Evolutionary conservation across 2,113 vertebrate genomes (phyloP).

Genomic region (Myotis yumanensis): DNA sequence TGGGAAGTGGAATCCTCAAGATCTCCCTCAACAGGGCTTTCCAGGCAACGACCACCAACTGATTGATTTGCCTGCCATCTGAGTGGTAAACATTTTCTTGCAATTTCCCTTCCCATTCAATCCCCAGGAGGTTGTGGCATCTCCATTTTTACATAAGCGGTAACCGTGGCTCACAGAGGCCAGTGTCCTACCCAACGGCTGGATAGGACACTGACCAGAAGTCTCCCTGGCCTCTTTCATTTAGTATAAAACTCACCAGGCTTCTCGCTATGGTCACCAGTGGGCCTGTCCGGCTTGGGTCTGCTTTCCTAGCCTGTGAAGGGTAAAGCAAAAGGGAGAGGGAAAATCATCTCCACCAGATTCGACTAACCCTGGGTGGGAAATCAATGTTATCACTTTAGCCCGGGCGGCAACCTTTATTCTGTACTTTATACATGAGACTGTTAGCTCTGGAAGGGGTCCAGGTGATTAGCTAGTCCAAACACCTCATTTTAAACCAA

Average conservation of each 20-base stretch:
- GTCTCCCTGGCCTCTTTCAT: neutral
- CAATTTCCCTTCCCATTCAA: neutral
- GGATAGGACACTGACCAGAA: neutral
- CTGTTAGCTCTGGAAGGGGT: neutral
- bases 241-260: neutral
- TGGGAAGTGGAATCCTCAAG: neutral
- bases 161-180: neutral
- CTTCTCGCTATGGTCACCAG: neutral
- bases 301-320: neutral
- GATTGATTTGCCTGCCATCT: neutral
- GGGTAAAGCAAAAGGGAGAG: neutral
- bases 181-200: neutral
- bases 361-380: neutral
- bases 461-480: neutral
- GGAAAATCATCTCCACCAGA: neutral
- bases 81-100: neutral
- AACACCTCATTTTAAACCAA: conserved; percentile 25
- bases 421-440: neutral
- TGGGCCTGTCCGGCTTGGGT: neutral
- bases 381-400: neutral
- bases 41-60: neutral
- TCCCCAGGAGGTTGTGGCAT: neutral
- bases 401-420: neutral
- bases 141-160: neutral
- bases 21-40: neutral